Conservation (phyloP, 2,113 vertebrate genomes). For the Cathartes aura region DNA sequence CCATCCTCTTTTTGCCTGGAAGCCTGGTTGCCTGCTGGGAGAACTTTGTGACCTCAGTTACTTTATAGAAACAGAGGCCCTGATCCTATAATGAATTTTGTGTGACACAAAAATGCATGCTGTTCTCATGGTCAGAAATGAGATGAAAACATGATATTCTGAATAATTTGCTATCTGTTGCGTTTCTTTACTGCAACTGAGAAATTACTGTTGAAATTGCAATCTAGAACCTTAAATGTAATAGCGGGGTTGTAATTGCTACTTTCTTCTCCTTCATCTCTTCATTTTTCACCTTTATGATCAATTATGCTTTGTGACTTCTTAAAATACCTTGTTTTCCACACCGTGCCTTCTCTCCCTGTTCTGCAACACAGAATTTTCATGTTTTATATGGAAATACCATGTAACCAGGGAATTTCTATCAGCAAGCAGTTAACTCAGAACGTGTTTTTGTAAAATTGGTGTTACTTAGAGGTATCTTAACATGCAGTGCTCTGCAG, state of each 20-base stretch:
- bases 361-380: neutral
- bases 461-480: neutral
- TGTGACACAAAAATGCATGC: neutral
- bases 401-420: neutral
- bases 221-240: neutral
- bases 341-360: neutral
- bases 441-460: neutral
- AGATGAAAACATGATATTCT: neutral
- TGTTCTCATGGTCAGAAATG: neutral
- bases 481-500: neutral
- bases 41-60: neutral
- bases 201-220: neutral
- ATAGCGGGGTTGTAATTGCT: neutral
- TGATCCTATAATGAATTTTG: neutral
- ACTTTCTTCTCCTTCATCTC: neutral
- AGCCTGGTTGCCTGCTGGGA: neutral
- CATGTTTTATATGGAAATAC: neutral
- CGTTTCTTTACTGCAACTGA: neutral
- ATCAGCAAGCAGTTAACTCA: neutral
- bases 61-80: neutral
- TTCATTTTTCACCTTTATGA: neutral
- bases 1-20: neutral
- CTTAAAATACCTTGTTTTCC: neutral
- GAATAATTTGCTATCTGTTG: neutral
- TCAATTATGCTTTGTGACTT: neutral